Evolutionary conservation across 2,888 invertebrate genomes (phyloP), one percentile per base, ranked within the genome.

Genomic region (Branchellion lobata): DNA sequence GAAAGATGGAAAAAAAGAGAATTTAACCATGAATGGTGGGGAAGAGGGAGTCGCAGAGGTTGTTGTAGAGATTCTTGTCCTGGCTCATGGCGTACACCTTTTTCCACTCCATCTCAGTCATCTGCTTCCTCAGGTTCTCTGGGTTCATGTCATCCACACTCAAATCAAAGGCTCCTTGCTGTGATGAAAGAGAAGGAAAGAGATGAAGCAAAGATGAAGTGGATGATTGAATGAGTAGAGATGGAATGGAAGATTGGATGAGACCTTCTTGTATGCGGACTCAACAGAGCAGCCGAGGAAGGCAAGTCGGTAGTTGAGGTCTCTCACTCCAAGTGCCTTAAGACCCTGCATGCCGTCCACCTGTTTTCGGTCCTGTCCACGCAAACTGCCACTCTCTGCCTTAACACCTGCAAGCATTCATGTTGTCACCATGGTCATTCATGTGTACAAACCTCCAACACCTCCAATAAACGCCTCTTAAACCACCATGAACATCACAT

Each of bases 51-150:
- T 91, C 91, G 69, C 95, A 94, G 78, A 99, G 89, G 87, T 99
- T 96, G 83, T 92, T 91, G 87, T 95, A 96, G 0, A 99, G 89
- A 83, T 89, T 88, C 87, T 93, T 93, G 86, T 99, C 99, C 79
- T 93, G 91, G n/a, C 94, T 94, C 97, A 98, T 98, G 85, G 95
- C 94, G 85, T 95, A 96, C 80, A 98, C 92, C 88, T 94, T 94
- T 85, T 94, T 92, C 95, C 96, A 96, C 82, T 88, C 88, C 29
- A 86, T 86, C 36, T 87, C 86, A 0, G 94, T 93, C 95, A 97
- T 96, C 87, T 94, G 95, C 84, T 93, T 93, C 85, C 93, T 92
- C 91, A 96, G 93, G 84, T 93, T 92, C 85, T 96, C 95, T 0
- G 94, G 93, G 0, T 95, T 94, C 78, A 96, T 91, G 84, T 96